A percentile compares a stretch with the other conserved stretches of the same genome.
Evolutionary conservation across 2,797 vertebrate genomes (phyloP).

Genomic region (Manis pentadactyla): DNA sequence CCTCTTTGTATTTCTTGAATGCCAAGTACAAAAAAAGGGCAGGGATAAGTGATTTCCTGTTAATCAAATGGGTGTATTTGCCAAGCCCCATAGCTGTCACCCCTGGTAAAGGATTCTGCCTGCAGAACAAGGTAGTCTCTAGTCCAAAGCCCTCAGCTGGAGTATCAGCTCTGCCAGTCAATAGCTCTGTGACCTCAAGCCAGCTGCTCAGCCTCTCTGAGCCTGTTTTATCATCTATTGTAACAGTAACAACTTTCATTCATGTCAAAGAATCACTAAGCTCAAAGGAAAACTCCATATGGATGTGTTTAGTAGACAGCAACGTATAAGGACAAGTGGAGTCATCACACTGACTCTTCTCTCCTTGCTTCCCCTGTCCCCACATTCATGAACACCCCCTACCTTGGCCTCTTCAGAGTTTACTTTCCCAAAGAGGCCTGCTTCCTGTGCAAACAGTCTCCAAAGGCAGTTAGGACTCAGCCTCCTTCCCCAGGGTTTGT

Average conservation of each 20-base stretch:
- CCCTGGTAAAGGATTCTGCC: neutral
- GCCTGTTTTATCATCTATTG: neutral
- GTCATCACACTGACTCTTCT: neutral
- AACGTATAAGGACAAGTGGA: neutral
- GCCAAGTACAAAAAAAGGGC: neutral
- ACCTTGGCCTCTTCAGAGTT: neutral
- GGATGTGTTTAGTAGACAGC: neutral
- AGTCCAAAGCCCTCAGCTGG: neutral
- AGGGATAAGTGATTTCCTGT: neutral
- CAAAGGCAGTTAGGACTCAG: slow-evolving; percentile 49
- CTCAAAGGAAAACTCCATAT: neutral
- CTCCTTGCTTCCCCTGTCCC: neutral
- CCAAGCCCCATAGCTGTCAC: neutral
- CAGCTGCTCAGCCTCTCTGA: neutral
- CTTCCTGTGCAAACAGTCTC: slow-evolving; percentile 32
- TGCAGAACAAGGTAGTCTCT: neutral
- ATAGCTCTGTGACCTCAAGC: neutral
- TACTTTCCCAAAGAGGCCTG: neutral
- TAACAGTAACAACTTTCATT: neutral
- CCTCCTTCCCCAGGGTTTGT: slow-evolving; percentile 3
- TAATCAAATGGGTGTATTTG: neutral
- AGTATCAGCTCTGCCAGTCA: neutral
- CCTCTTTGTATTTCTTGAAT: slow-evolving; percentile 9
- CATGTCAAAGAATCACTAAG: neutral
- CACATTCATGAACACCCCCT: neutral